Evolutionary conservation across 2,888 invertebrate genomes (phyloP), one percentile per base, ranked within the genome.

Genomic region (Lathronympha strigana): DNA sequence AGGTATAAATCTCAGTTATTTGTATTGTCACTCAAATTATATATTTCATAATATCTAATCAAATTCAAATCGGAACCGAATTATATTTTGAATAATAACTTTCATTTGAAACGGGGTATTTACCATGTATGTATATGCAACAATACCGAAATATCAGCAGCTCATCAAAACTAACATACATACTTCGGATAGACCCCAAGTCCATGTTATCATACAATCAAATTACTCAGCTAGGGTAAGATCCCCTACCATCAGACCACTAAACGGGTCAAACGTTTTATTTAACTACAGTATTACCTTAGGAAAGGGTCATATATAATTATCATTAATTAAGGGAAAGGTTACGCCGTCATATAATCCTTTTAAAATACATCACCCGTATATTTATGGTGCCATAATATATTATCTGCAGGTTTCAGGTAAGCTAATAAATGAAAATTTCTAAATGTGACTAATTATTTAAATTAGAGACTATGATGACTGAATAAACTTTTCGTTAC

Each of bases 311-410:
- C 55, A 61, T 47, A 28, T 63, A 63, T 55, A 40, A 63, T 63
- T 40, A 57, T 6, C 49, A 40, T 63, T 63, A 57, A 57, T 57
- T 38, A 57, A 28, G 8, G 23, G 40, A 54, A 63, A 49, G 62
- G 47, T 38, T 21, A 28, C 43, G 31, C 47, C 38, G 38, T 49
- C 19, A 31, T 51, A 28, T 49, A 38, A 38, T 53, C 55, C 47
- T 40, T 21, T 49, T 19, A 1, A 28, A 13, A 36, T 23, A 23
- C 15, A 4, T n/a, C 17, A n/a, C 19, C 6, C 1, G 33, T 33
- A 33, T 40, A 4, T 17, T 40, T 40, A 40, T 40, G 40, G 6
- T 17, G 40, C 40, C 17, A 40, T 40, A 17, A 40, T n/a, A 40
- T 49, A 28, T 31, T 31, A 17, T 50, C 11, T 17, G 17, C 25